Evolutionary conservation across 1,140 invertebrate genomes (phyloP).

Genomic region (Melipona quadrifasciata): DNA sequence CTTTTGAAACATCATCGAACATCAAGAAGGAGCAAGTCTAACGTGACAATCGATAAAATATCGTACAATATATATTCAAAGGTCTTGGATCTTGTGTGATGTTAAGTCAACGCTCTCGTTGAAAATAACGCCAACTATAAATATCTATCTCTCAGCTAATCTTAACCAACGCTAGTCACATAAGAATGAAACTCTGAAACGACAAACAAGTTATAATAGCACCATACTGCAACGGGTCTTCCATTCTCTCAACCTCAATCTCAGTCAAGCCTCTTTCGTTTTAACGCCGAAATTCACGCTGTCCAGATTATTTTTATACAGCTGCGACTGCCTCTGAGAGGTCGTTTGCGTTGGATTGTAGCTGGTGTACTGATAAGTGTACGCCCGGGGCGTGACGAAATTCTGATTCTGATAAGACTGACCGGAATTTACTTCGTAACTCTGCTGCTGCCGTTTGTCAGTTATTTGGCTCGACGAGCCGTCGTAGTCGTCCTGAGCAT

Average conservation of each 20-base stretch:
- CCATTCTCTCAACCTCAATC: not conserved
- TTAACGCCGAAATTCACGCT: slow-evolving; percentile 70
- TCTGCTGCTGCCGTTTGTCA: slow-evolving; percentile 41
- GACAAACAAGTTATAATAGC: slow-evolving; percentile 1
- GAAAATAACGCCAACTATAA: not conserved
- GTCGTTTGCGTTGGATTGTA: slow-evolving; percentile 67
- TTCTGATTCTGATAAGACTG: slow-evolving; percentile 67
- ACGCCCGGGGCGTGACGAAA: slow-evolving; percentile 61
- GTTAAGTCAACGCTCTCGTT: too few species aligned
- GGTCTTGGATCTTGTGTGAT: not conserved
- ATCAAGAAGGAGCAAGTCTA: not conserved
- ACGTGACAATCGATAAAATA: not conserved
- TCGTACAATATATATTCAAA: not conserved
- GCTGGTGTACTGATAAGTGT: slow-evolving; percentile 72
- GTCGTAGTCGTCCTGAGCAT: slow-evolving; percentile 35
- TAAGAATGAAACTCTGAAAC: slow-evolving; percentile 19
- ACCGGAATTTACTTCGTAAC: slow-evolving; percentile 51
- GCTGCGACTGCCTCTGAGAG: slow-evolving; percentile 52
- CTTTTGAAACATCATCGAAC: not conserved
- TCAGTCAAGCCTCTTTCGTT: slow-evolving; percentile 58
- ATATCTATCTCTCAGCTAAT: not conserved
- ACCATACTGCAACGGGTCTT: not conserved
- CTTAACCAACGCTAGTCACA: not conserved
- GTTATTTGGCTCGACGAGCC: slow-evolving; percentile 9
- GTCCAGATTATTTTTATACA: slow-evolving; percentile 65